Evolutionary conservation across 1,140 invertebrate species (phyloP).

Genomic region (Platyscapa corneri): DNA sequence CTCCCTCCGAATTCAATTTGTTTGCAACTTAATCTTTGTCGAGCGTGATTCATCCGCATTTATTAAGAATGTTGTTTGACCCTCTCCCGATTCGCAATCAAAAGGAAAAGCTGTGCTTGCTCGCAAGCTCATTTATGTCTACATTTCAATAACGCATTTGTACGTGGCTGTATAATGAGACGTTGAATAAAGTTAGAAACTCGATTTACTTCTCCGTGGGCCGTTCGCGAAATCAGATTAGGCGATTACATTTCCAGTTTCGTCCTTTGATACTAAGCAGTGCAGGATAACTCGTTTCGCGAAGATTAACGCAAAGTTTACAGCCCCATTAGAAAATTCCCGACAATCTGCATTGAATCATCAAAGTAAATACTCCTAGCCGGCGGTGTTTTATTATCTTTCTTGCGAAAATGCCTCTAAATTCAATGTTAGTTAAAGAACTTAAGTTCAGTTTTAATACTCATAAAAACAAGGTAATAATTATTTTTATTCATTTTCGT

Average conservation of each 20-base stretch:
- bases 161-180: conserved; percentile 32
- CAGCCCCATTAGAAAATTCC: neutral
- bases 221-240: conserved; percentile 36
- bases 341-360: conserved; percentile 25
- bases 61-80: neutral
- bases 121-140: neutral
- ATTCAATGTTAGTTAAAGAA: neutral
- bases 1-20: no score
- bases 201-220: conserved; percentile 37
- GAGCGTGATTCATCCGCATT: neutral
- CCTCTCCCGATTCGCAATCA: neutral
- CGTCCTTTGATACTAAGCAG: conserved; percentile 39
- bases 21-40: neutral
- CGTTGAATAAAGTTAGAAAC: conserved; percentile 37
- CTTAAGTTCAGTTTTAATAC: neutral
- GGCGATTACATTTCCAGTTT: conserved; percentile 39
- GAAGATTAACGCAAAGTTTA: conserved; percentile 39
- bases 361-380: conserved; percentile 9
- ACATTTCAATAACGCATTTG: conserved; percentile 3
- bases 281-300: conserved; percentile 37
- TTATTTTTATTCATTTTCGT: neutral
- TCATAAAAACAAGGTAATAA: neutral
- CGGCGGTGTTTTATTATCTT: neutral
- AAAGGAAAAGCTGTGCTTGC: neutral
- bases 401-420: neutral